These are phyloP conservation scores for Hemiprocne comata DNA, from an alignment of 2,113 vertebrate genomes.

Conservation along the genomic window DNA sequence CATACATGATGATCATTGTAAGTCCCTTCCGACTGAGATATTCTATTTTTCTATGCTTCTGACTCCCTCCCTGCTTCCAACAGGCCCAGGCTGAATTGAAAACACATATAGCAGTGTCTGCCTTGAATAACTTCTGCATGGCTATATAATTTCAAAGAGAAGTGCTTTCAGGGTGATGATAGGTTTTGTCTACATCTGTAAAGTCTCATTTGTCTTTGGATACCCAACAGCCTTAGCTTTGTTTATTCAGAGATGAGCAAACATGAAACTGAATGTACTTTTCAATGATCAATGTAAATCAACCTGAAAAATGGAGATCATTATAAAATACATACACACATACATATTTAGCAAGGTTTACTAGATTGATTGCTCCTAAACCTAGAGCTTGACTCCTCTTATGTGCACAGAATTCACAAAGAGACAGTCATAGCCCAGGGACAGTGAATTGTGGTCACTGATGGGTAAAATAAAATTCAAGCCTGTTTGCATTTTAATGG, in stretches of 20 bases:
- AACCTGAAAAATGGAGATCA: background rate
- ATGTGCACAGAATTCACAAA: constrained; percentile 16
- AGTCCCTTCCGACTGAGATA: background rate
- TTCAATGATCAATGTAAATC: background rate
- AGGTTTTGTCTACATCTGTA: constrained; percentile 54
- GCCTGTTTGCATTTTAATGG: constrained; percentile 56
- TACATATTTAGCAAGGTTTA: background rate
- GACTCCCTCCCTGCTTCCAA: background rate
- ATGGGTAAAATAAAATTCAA: constrained; percentile 62
- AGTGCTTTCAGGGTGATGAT: constrained; percentile 41
- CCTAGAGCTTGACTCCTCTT: background rate
- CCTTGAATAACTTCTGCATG: background rate
- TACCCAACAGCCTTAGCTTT: background rate
- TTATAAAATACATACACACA: background rate
- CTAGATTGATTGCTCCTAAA: constrained; percentile 31
- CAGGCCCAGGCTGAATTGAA: background rate
- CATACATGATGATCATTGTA: background rate
- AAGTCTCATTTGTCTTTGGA: constrained; percentile 47
- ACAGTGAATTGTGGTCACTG: constrained; percentile 20
- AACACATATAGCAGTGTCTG: background rate
- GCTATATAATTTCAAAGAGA: constrained; percentile 32
- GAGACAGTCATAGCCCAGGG: constrained; percentile 18
- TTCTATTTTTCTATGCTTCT: background rate
- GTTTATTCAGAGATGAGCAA: constrained; percentile 46
- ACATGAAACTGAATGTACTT: constrained; percentile 27